These are phyloP conservation scores for Apamea monoglypha DNA, from an alignment of 2,888 invertebrate genomes.

Conservation along the genomic window DNA sequence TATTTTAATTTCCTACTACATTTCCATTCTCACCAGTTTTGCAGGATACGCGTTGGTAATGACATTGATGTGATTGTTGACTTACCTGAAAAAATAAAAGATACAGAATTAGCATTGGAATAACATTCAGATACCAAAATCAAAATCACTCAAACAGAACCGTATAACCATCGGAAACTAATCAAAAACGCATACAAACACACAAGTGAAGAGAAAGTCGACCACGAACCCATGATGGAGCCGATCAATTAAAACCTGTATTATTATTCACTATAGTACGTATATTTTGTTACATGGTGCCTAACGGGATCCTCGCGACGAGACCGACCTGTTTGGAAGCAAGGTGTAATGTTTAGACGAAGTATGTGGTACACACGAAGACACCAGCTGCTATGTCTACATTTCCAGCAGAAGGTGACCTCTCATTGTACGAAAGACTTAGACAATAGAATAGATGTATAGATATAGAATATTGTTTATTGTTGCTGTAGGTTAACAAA, in stretches of 20 bases:
- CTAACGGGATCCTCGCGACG: conserved; percentile 60
- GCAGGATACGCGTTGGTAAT: neutral
- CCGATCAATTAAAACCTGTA: conserved; percentile 68
- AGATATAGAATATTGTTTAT: neutral
- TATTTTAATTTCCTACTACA: neutral
- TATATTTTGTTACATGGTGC: conserved; percentile 57
- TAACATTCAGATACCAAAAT: neutral
- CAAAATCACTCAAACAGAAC: conserved; percentile 7
- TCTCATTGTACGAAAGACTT: neutral
- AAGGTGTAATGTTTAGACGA: conserved; percentile 61
- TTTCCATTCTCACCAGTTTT: conserved; percentile 8
- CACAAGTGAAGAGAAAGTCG: conserved; percentile 63
- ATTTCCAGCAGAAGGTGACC: neutral
- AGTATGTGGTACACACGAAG: conserved; percentile 22
- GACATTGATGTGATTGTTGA: neutral
- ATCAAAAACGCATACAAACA: conserved; percentile 43
- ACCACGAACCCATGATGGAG: conserved; percentile 24
- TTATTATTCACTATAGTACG: conserved; percentile 54
- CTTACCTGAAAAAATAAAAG: conserved; percentile 40
- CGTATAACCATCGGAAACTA: conserved; percentile 20
- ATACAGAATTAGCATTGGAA: conserved; percentile 19
- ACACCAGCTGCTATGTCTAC: neutral
- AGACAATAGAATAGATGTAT: neutral
- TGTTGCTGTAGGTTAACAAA: neutral
- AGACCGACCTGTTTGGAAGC: conserved; percentile 54